Evolutionary conservation across 2,797 vertebrate genomes (phyloP).

Genomic region (Danio albolineatus): DNA sequence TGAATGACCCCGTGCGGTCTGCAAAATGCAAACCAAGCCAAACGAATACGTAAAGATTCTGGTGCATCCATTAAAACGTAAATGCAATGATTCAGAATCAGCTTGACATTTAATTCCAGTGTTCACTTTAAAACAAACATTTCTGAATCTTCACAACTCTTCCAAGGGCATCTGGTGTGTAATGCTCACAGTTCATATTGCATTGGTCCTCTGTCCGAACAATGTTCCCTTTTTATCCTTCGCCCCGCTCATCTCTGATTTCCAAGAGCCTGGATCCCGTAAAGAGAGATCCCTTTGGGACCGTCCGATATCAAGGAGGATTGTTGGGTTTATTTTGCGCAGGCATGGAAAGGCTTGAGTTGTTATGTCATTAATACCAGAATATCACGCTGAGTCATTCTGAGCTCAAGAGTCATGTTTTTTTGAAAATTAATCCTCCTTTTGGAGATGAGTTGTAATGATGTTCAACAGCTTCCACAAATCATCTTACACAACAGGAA

Average conservation of each 20-base stretch:
- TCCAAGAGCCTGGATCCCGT: conserved; percentile 27
- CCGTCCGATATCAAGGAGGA: background rate
- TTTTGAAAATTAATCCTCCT: conserved; percentile 42
- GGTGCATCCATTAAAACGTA: background rate
- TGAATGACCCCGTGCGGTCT: conserved; percentile 1
- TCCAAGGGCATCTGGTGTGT: background rate
- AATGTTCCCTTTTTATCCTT: conserved; percentile 21
- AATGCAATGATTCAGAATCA: background rate
- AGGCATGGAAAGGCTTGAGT: conserved; percentile 23
- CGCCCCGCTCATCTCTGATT: background rate
- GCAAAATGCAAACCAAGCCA: background rate
- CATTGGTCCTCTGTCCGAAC: background rate
- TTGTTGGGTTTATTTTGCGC: conserved; percentile 12
- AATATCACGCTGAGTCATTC: conserved; percentile 39
- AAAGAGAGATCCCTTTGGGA: conserved; percentile 26
- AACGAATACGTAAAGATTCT: background rate
- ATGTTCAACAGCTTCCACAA: conserved; percentile 11
- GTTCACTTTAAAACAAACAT: background rate
- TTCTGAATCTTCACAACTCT: no score
- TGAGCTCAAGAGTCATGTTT: conserved; percentile 26
- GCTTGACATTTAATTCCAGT: conserved; percentile 10
- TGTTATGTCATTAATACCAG: conserved; percentile 19
- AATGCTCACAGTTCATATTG: background rate
- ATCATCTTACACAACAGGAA: conserved; percentile 44
- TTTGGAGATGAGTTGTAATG: conserved; percentile 29